A percentile compares a stretch with the other conserved stretches of the same genome.
phyloP scores from a whole-genome alignment of 2,113 vertebrate species.

The Desmodus rotundus region DNA sequence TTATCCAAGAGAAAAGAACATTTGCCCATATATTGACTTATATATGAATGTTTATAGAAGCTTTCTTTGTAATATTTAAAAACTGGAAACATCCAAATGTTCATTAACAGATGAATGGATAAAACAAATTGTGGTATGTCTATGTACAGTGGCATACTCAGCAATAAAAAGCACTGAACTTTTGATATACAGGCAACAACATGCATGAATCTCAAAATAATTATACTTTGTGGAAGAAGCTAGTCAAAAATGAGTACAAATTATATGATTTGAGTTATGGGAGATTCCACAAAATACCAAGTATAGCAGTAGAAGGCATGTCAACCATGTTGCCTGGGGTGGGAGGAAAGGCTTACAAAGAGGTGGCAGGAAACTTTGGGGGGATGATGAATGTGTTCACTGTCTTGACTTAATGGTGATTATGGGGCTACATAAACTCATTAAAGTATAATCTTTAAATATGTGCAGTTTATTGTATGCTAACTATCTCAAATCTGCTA shows the following conservation, averaged over 20 bases:
- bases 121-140: neutral
- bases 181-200: neutral
- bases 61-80: neutral
- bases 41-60: neutral
- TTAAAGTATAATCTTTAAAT: neutral
- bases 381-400: neutral
- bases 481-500: neutral
- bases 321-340: neutral
- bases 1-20: neutral
- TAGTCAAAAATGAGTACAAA: neutral
- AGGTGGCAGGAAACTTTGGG: neutral
- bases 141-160: neutral
- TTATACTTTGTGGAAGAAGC: neutral
- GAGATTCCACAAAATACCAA: neutral
- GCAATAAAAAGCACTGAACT: neutral
- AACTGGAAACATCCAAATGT: slow-evolving; percentile 17
- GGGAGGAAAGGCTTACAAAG: neutral
- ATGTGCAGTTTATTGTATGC: neutral
- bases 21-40: neutral
- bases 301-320: neutral
- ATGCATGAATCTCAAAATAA: neutral
- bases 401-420: neutral
- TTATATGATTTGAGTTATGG: neutral
- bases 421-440: neutral
- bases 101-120: neutral